Base-by-base conservation (phyloP, 1,140 invertebrate genomes). In the Geopemphigus sp. region DNA sequence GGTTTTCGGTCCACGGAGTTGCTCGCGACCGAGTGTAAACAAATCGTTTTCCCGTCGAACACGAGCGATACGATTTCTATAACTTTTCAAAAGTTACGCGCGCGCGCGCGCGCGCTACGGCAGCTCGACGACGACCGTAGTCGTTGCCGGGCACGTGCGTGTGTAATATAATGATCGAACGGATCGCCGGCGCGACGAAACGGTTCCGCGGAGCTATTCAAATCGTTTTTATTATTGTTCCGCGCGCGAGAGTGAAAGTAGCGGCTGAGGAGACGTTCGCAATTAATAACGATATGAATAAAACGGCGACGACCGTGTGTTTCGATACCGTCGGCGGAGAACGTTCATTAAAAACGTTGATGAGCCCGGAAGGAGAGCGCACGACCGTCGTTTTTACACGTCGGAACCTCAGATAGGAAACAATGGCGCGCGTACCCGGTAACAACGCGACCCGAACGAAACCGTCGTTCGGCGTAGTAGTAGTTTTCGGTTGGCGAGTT, bases 211-310 rank as follows among this genome's bases (percentile, higher is more conserved):
- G n/a, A 72, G 50, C 68, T 29, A 72, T 72, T 54, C 29, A 19
- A 32, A 54, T 29, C 29, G 14, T 54, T 29, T n/a, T 12, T 19
- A 26, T 53, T 72, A 29, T 29, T 54, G 17, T 54, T 54, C 11
- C 50, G 54, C 12, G 17, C 10, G 68, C 50, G 68, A 54, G 68
- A 72, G 68, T 72, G 68, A 72, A 72, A 72, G 68, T 54, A 54
- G 24, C n/a, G n/a, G n/a, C n/a, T n/a, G n/a, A n/a, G n/a, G n/a
- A 72, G 24, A 54, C 29, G 68, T 53, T 29, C 29, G 54, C 50
- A 72, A 72, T 72, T 72, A 72, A 72, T 54, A 72, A 70, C 24
- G 29, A 66, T 56, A 63, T 54, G 68, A 72, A 72, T 54, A 72
- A 68, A 39, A 50, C n/a, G n/a, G n/a, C n/a, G n/a, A n/a, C n/a